These are phyloP conservation scores for Tineola bisselliella DNA, from an alignment of 2,888 invertebrate species.

Conservation along the genomic window DNA sequence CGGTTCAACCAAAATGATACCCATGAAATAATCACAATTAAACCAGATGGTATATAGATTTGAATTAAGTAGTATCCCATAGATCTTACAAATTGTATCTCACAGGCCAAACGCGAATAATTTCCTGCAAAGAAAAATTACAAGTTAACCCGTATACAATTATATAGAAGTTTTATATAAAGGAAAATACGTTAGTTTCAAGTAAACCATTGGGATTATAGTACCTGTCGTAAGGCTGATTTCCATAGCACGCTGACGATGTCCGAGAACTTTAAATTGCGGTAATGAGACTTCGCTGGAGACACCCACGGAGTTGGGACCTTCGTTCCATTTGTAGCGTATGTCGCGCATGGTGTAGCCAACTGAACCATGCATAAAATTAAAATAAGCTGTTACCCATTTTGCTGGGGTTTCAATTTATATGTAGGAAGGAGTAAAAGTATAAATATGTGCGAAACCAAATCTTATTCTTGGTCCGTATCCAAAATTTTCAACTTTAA, in stretches of 20 bases:
- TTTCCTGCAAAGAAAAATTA: conserved; percentile 67
- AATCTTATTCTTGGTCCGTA: conserved; percentile 17
- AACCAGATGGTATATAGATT: conserved; percentile 90
- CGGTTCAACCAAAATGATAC: conserved; percentile 90
- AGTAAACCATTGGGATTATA: too few species aligned
- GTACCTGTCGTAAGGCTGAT: conserved; percentile 90
- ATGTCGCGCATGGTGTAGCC: conserved; percentile 92
- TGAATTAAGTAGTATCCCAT: conserved; percentile 95
- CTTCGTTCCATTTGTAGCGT: conserved; percentile 90
- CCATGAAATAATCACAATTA: conserved; percentile 92
- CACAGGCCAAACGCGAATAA: conserved; percentile 87
- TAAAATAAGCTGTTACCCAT: conserved; percentile 20
- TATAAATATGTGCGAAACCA: neutral
- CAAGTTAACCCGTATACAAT: neutral
- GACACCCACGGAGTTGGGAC: conserved; percentile 85
- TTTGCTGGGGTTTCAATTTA: conserved; percentile 19
- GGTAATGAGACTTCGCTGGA: conserved; percentile 88
- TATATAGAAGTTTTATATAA: neutral
- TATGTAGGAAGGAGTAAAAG: conserved; percentile 1
- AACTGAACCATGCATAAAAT: conserved; percentile 62
- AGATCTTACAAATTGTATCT: conserved; percentile 89
- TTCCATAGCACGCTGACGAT: conserved; percentile 86
- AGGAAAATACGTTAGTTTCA: too few species aligned
- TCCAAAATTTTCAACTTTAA: conserved; percentile 17
- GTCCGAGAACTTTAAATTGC: conserved; percentile 90